Evolutionary conservation across 1,140 invertebrate species (phyloP).

Genomic region (Conopomorpha cramerella): DNA sequence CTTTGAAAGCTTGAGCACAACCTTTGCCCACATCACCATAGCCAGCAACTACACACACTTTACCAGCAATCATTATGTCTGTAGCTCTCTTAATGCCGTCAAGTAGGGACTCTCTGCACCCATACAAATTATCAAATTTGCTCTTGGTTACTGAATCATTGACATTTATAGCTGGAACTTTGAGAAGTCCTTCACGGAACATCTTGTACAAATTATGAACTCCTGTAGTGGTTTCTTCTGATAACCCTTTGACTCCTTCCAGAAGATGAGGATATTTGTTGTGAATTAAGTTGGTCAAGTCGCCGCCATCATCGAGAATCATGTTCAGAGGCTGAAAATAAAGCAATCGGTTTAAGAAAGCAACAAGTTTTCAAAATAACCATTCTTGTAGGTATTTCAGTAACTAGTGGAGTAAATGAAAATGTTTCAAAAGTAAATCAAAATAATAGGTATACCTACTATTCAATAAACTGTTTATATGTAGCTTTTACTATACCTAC

Average conservation of each 20-base stretch:
- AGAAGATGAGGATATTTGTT: slow-evolving; percentile 89
- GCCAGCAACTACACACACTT: slow-evolving; percentile 96
- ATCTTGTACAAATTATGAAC: slow-evolving; percentile 98
- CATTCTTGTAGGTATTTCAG: background rate
- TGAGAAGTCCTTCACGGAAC: slow-evolving; percentile 85
- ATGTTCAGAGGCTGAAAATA: slow-evolving; percentile 87
- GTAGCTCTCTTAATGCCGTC: slow-evolving; percentile 99
- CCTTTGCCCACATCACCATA: slow-evolving; percentile 99
- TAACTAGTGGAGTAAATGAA: no score
- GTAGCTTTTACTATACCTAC: no score
- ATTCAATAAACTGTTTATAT: no score
- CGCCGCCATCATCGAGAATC: slow-evolving; percentile 99
- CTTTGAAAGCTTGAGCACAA: slow-evolving; percentile 92
- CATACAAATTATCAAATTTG: slow-evolving; percentile 99
- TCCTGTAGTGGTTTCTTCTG: slow-evolving; percentile 99
- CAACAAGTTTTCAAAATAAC: slow-evolving; percentile 6
- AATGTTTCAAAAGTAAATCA: no score
- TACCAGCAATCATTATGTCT: slow-evolving; percentile 98
- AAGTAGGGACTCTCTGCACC: slow-evolving; percentile 95
- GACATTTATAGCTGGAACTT: slow-evolving; percentile 96
- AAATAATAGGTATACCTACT: no score
- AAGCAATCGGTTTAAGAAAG: no score
- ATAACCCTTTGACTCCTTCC: slow-evolving; percentile 85
- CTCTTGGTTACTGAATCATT: slow-evolving; percentile 99
- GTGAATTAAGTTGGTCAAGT: slow-evolving; percentile 95